These are phyloP conservation scores for Fulmarus glacialis DNA, from an alignment of 2,113 vertebrate species.

Conservation along the genomic window DNA sequence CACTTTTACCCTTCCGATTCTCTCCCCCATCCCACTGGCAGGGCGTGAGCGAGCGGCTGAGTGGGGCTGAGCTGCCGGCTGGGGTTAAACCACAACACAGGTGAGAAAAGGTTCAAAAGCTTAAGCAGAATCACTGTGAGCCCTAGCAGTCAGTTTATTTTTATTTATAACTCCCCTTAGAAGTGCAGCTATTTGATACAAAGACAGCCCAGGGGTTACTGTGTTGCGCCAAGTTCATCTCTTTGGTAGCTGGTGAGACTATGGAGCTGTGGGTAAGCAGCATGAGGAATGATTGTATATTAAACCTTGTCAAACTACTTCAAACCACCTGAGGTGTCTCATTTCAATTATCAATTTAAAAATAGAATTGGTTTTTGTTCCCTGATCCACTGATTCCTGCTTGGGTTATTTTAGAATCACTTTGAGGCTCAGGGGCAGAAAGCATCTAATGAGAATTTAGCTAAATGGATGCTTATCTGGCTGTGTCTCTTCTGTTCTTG, in stretches of 20 bases:
- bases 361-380: constrained; percentile 5
- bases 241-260: neutral
- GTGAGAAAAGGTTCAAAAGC: neutral
- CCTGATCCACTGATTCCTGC: neutral
- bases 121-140: neutral
- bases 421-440: neutral
- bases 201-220: neutral
- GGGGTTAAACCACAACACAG: too few relatives aligned
- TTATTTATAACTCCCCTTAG: neutral
- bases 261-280: neutral
- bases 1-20: too few relatives aligned
- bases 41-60: too few relatives aligned
- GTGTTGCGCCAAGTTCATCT: neutral
- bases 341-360: constrained; percentile 52
- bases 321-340: neutral
- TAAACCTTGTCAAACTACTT: neutral
- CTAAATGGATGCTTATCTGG: neutral
- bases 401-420: neutral
- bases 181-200: neutral
- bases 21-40: too few relatives aligned
- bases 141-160: neutral
- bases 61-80: too few relatives aligned
- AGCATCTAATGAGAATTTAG: constrained; percentile 9
- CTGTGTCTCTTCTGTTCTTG: neutral
- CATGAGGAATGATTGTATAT: neutral